Evolutionary conservation across 2,797 vertebrate genomes (phyloP), one percentile per base, ranked within the genome.

Genomic region (Heteromormyrus szaboi): DNA sequence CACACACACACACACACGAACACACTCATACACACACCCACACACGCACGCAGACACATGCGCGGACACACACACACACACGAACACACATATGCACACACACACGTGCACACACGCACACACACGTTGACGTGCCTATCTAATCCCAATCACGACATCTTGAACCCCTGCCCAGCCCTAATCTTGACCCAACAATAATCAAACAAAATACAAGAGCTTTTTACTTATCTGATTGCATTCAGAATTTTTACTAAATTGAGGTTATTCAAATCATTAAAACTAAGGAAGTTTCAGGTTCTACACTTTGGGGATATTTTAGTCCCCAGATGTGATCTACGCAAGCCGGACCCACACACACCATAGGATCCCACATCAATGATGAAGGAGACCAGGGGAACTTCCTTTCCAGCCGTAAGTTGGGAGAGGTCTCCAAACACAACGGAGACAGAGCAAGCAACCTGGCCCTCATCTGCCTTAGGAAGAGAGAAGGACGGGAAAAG

Each of bases 331-430:
- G 17, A n/a, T 19, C 17, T n/a, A 56, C 17, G 4, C 53, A n/a
- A 56, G 4, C 17, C 17, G 1, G 17, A 41, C 29, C 12, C 37
- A 79, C 9, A 22, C 44, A 79, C 97, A 91, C 95, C 94, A 94
- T 96, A 95, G 95, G 95, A 95, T 93, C 95, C 94, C 93, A 89
- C 14, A 44, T n/a, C 97, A 83, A 25, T 99, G 98, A 98, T 99
- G 98, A 98, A 99, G 98, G 97, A 97, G 94, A 93, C 95, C 96
- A 96, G 95, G 97, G 96, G 88, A 91, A 96, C 81, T 50, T 84
- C 81, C 7, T 84, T 25, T 84, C 44, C 96, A 96, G 97, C 97
- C 96, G 96, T 50, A 97, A 95, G 96, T 95, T 93, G 93, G 92
- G 93, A 92, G 88, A 53, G 90, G 81, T 91, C 93, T 96, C 96